phyloP scores from a whole-genome alignment of 2,113 vertebrate genomes.

The Parus major region DNA sequence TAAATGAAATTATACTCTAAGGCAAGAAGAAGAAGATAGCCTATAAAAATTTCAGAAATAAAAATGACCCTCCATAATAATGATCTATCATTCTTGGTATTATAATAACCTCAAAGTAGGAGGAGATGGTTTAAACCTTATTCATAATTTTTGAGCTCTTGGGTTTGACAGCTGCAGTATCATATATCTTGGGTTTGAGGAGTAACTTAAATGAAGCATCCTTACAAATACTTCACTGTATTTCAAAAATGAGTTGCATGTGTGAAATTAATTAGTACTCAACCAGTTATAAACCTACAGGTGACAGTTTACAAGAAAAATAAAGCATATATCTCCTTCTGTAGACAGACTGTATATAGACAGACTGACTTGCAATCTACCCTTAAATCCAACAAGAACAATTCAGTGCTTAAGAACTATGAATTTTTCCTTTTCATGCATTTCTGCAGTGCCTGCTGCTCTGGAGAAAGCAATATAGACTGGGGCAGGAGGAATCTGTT shows the following conservation, averaged over 20 bases:
- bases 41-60: not conserved
- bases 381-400: not conserved
- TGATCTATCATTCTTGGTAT: not conserved
- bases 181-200: not conserved
- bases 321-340: not conserved
- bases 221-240: not conserved
- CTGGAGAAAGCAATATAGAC: not conserved
- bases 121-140: not conserved
- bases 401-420: not conserved
- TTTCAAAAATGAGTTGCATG: not conserved
- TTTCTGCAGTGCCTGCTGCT: not conserved
- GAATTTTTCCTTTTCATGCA: not conserved
- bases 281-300: not conserved
- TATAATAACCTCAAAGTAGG: not conserved
- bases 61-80: not conserved
- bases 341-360: not conserved
- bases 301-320: not conserved
- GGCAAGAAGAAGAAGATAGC: not conserved
- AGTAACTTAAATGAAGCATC: not conserved
- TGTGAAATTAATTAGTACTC: constrained; percentile 5
- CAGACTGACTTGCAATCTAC: not conserved
- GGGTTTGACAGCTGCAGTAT: not conserved
- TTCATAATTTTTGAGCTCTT: not conserved
- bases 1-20: not conserved
- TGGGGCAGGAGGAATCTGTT: not conserved